These are phyloP conservation scores for Sterna hirundo DNA, from an alignment of 2,113 vertebrate species.

Conservation along the genomic window DNA sequence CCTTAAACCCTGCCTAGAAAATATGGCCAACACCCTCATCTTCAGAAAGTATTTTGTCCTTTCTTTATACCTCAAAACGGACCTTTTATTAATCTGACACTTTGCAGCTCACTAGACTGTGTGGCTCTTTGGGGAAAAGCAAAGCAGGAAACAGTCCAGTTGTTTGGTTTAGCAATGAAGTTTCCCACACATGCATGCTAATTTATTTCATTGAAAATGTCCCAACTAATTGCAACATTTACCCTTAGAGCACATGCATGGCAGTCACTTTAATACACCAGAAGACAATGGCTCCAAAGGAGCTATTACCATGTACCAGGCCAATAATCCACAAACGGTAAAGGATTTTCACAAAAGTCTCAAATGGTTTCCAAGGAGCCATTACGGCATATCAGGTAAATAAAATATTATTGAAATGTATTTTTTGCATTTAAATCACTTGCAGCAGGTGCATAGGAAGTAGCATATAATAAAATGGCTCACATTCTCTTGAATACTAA, in stretches of 20 bases:
- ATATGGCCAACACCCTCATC: not conserved
- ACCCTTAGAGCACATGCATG: not conserved
- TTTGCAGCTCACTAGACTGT: not conserved
- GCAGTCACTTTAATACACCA: not conserved
- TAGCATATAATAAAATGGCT: not conserved
- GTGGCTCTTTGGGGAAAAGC: not conserved
- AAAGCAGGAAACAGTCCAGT: not conserved
- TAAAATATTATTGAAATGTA: conserved; percentile 39
- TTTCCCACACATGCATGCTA: not conserved
- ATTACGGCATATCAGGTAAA: conserved; percentile 12
- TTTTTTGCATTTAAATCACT: conserved; percentile 41
- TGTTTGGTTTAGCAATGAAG: not conserved
- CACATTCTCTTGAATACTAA: conserved; percentile 2
- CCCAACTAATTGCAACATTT: not conserved
- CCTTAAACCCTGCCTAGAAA: not conserved
- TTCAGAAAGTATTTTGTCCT: not conserved
- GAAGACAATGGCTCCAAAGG: conserved; percentile 7
- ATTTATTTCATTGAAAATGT: not conserved
- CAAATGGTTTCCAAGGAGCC: conserved; percentile 39
- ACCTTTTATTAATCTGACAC: not conserved
- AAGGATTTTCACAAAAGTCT: not conserved
- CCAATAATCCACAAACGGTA: conserved; percentile 31
- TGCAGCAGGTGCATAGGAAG: conserved; percentile 33
- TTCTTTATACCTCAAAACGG: not conserved
- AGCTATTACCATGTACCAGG: not conserved